Evolutionary conservation across 2,888 invertebrate genomes (phyloP).

Genomic region (Mycalesis mineus): DNA sequence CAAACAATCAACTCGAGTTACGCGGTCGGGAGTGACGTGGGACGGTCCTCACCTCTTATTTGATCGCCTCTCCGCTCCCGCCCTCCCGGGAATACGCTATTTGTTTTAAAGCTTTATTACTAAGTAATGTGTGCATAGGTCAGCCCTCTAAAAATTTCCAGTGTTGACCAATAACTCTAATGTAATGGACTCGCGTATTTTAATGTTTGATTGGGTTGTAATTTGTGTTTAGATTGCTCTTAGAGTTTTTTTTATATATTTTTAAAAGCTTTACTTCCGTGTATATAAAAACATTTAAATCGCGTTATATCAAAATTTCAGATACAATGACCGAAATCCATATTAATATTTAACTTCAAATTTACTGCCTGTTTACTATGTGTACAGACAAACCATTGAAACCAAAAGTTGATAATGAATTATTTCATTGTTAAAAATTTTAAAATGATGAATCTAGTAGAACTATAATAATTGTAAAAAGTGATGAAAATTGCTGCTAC

Average conservation of each 20-base stretch:
- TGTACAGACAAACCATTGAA: no score
- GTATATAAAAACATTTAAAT: neutral
- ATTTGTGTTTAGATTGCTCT: conserved; percentile 8
- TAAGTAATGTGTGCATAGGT: conserved; percentile 78
- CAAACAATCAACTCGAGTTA: conserved; percentile 77
- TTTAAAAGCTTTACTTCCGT: neutral
- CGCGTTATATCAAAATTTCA: no score
- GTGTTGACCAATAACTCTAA: conserved; percentile 72
- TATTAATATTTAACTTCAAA: no score
- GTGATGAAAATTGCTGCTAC: no score
- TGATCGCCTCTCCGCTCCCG: conserved; percentile 53
- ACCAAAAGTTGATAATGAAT: no score
- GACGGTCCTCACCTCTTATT: conserved; percentile 59
- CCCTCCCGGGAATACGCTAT: conserved; percentile 58
- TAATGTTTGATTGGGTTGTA: conserved; percentile 22
- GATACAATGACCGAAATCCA: no score
- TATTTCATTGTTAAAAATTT: no score
- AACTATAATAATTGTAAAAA: no score
- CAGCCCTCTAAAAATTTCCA: conserved; percentile 71
- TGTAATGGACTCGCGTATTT: conserved; percentile 38
- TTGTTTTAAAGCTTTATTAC: conserved; percentile 78
- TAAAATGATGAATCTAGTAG: no score
- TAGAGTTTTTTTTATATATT: neutral
- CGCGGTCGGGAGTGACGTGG: conserved; percentile 61
- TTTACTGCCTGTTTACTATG: no score